Conservation (phyloP, 2,113 vertebrate species). For the Lophotis ruficrista region DNA sequence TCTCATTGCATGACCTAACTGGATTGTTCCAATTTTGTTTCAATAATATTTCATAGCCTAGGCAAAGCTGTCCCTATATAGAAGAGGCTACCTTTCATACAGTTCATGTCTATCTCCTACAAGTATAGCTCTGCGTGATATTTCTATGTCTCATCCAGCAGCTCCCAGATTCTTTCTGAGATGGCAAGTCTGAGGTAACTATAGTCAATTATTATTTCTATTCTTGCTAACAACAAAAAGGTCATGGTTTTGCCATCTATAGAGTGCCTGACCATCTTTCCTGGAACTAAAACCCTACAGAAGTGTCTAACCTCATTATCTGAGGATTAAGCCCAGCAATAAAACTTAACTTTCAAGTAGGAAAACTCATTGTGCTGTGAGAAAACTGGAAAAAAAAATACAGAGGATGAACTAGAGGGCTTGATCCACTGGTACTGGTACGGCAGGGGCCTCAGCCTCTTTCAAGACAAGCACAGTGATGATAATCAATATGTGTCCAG, state of each 20-base stretch:
- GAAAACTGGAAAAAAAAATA: not conserved
- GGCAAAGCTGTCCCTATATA: not conserved
- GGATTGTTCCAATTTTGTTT: not conserved
- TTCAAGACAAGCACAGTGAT: not conserved
- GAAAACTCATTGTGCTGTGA: not conserved
- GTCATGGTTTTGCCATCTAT: not conserved
- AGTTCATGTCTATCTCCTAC: not conserved
- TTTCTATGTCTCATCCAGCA: not conserved
- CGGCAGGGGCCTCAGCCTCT: not conserved
- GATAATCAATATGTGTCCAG: not conserved
- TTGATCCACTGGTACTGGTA: not conserved
- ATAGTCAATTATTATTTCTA: not conserved
- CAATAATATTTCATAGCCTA: not conserved
- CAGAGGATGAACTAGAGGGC: not conserved
- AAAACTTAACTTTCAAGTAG: not conserved
- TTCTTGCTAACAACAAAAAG: not conserved
- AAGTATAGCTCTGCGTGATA: not conserved
- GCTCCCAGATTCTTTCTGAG: not conserved
- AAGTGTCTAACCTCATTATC: not conserved
- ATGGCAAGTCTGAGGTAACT: not conserved
- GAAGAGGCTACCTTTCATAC: not conserved
- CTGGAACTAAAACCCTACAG: not conserved
- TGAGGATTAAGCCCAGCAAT: not conserved
- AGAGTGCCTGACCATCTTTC: not conserved
- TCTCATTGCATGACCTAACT: not conserved